Conservation (phyloP, 2,797 vertebrate species). For the Todus mexicanus region DNA sequence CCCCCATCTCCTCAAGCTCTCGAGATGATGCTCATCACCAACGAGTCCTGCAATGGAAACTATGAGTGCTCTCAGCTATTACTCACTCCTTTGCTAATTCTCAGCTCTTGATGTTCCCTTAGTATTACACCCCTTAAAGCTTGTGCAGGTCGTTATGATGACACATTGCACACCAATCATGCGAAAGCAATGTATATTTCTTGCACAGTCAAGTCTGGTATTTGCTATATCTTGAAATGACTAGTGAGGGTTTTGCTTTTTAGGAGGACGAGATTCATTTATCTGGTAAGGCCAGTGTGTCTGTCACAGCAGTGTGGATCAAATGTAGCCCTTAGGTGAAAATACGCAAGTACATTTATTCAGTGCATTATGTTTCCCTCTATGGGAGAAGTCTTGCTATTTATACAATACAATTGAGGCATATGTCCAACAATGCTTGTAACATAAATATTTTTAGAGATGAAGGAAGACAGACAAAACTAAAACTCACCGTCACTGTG, state of each 20-base stretch:
- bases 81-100: neutral
- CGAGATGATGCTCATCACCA: neutral
- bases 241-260: conserved; percentile 3
- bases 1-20: neutral
- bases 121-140: rapidly evolving
- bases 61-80: neutral
- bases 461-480: neutral
- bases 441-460: conserved; percentile 26
- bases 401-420: conserved; percentile 30
- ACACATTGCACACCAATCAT: rapidly evolving
- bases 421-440: neutral
- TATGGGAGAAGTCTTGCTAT: neutral
- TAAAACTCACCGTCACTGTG: neutral
- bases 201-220: neutral
- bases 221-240: neutral
- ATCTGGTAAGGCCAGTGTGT: neutral
- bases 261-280: conserved; percentile 31
- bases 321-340: conserved; percentile 46
- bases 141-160: neutral
- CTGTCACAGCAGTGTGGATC: conserved; percentile 34
- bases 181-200: neutral
- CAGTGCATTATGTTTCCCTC: conserved; percentile 3
- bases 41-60: neutral
- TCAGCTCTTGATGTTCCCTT: neutral
- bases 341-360: conserved; percentile 36